Evolutionary conservation across 1,140 invertebrate genomes (phyloP).

Genomic region (Drosophila asahinai): DNA sequence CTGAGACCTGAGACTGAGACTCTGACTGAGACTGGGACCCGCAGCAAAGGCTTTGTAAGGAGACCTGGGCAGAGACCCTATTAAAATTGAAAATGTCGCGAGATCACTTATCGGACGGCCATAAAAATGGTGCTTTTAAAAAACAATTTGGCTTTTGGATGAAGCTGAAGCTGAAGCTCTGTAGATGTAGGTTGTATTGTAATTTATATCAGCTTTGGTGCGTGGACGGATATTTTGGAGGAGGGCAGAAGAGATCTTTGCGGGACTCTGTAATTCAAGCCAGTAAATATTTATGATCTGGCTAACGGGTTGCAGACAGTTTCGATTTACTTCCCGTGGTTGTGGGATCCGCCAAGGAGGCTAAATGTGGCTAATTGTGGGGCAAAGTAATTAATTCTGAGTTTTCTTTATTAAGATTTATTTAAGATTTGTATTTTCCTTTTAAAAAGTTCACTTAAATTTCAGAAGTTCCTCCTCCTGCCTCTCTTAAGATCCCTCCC

Average conservation of each 20-base stretch:
- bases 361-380: slow-evolving; percentile 16
- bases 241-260: background rate
- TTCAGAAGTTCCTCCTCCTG: background rate
- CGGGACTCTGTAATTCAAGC: slow-evolving; percentile 43
- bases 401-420: background rate
- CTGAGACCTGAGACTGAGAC: background rate
- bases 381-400: slow-evolving; percentile 6
- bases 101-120: slow-evolving; percentile 82
- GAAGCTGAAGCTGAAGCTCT: slow-evolving; percentile 17
- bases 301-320: slow-evolving; percentile 50
- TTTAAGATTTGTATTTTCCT: background rate
- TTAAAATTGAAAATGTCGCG: slow-evolving; percentile 84
- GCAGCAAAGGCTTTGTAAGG: slow-evolving; percentile 29
- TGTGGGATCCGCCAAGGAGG: background rate
- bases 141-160: slow-evolving; percentile 82
- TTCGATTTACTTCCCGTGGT: slow-evolving; percentile 24
- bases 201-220: slow-evolving; percentile 67
- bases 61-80: slow-evolving; percentile 69
- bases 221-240: slow-evolving; percentile 29
- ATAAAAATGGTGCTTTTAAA: slow-evolving; percentile 84
- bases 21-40: slow-evolving; percentile 6
- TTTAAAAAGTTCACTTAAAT: background rate
- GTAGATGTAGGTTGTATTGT: slow-evolving; percentile 61
- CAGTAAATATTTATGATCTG: slow-evolving; percentile 57
- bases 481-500: background rate